These are phyloP conservation scores for Drosophila mayri DNA, from an alignment of 1,140 invertebrate genomes.

Conservation along the genomic window DNA sequence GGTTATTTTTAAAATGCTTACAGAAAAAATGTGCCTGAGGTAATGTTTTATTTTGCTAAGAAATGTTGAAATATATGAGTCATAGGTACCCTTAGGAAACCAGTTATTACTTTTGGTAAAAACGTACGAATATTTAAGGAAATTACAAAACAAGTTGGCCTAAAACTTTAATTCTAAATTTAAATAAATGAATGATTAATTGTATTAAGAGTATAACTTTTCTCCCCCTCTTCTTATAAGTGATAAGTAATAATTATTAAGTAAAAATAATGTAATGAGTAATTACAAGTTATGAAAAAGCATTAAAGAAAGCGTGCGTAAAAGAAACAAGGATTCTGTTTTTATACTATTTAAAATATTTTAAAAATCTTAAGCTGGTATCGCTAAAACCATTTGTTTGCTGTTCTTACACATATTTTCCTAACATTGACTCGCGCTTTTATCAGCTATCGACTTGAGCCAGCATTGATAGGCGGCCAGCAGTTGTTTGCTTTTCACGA, in stretches of 20 bases:
- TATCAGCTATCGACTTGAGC: conserved; percentile 21
- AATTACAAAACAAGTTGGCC: neutral
- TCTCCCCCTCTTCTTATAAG: neutral
- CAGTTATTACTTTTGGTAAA: neutral
- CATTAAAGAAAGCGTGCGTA: neutral
- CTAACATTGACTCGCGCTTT: conserved; percentile 9
- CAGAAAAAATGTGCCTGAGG: neutral
- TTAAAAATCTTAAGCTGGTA: neutral
- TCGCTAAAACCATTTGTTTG: conserved; percentile 1
- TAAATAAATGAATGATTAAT: neutral
- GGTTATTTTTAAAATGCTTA: neutral
- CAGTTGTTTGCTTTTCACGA: conserved; percentile 32
- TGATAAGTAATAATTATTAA: neutral
- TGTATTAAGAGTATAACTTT: neutral
- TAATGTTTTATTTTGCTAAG: neutral
- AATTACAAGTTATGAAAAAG: neutral
- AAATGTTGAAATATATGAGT: conserved; percentile 3
- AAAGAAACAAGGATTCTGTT: neutral
- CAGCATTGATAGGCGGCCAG: conserved; percentile 7
- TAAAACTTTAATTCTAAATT: neutral
- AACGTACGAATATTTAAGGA: neutral
- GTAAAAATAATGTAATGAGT: too few relatives aligned
- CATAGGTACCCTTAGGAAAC: neutral
- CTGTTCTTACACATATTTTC: conserved; percentile 23
- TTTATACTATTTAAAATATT: neutral